phyloP scores from a whole-genome alignment of 2,888 invertebrate genomes.

The Mythimna pallens region DNA sequence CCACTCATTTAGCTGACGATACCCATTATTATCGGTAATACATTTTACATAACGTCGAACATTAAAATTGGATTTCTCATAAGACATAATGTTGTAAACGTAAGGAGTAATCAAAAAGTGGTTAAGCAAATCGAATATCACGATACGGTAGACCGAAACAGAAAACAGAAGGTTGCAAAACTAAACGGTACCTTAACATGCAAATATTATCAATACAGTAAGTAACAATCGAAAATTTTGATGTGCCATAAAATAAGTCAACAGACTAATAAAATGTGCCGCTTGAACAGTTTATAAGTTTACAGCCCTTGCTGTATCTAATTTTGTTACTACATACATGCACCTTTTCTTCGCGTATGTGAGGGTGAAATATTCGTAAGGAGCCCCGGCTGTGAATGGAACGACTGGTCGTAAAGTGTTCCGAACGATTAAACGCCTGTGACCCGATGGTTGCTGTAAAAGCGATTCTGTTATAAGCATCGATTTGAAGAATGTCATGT shows the following conservation, averaged over 20 bases:
- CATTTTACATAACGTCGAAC: slow-evolving; percentile 48
- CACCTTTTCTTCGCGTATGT: slow-evolving; percentile 60
- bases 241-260: slow-evolving; percentile 75
- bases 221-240: slow-evolving; percentile 73
- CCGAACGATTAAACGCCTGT: slow-evolving; percentile 81
- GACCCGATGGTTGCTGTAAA: slow-evolving; percentile 71
- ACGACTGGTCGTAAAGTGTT: slow-evolving; percentile 79
- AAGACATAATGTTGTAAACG: slow-evolving; percentile 46
- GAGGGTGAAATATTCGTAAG: slow-evolving; percentile 63
- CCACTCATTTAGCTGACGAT: slow-evolving; percentile 23
- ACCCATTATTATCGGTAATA: slow-evolving; percentile 51
- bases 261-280: slow-evolving; percentile 60
- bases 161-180: slow-evolving; percentile 47
- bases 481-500: slow-evolving; percentile 61
- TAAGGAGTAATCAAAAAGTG: slow-evolving; percentile 64
- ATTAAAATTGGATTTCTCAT: slow-evolving; percentile 54
- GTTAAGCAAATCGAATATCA: slow-evolving; percentile 58
- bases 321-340: slow-evolving; percentile 68
- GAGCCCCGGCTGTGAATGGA: slow-evolving; percentile 68
- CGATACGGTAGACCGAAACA: slow-evolving; percentile 38
- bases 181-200: slow-evolving; percentile 68
- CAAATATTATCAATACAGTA: slow-evolving; percentile 67
- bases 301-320: slow-evolving; percentile 67
- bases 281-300: slow-evolving; percentile 54
- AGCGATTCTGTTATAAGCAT: slow-evolving; percentile 70